phyloP scores from a whole-genome alignment of 2,797 vertebrate species.

The Philypnodon macrostomus region DNA sequence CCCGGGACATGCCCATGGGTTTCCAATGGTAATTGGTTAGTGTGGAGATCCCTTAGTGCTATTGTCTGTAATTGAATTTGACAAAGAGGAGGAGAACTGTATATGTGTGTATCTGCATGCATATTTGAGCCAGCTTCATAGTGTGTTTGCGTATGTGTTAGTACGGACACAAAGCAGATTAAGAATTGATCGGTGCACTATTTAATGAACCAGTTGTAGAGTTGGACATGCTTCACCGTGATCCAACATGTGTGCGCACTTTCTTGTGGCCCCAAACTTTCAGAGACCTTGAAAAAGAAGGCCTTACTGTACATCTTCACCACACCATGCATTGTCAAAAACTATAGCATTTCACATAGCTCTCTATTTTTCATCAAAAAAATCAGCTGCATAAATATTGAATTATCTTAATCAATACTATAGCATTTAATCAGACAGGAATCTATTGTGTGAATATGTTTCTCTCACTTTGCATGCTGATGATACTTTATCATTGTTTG shows the following conservation, averaged over 20 bases:
- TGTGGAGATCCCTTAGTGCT: conserved; percentile 64
- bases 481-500: conserved; percentile 38
- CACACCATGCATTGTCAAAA: conserved; percentile 1
- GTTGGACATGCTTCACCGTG: conserved; percentile 39
- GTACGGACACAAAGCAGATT: conserved; percentile 50
- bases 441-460: background rate
- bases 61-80: conserved; percentile 72
- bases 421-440: background rate
- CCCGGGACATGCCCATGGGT: conserved; percentile 33
- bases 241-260: conserved; percentile 15
- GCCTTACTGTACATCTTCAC: background rate
- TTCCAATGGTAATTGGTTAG: conserved; percentile 55
- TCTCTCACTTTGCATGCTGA: background rate
- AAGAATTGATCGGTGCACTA: conserved; percentile 54
- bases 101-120: background rate
- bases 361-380: background rate
- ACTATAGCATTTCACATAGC: background rate
- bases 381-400: background rate
- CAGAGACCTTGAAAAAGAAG: conserved; percentile 33
- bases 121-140: conserved; percentile 18
- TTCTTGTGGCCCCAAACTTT: conserved; percentile 3
- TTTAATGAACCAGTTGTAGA: conserved; percentile 55
- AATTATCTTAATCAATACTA: conserved; percentile 12
- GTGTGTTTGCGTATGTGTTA: conserved; percentile 35
- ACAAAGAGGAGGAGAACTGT: conserved; percentile 50